Conservation (phyloP, 2,113 vertebrate genomes). For the Lethenteron camtschaticum region DNA sequence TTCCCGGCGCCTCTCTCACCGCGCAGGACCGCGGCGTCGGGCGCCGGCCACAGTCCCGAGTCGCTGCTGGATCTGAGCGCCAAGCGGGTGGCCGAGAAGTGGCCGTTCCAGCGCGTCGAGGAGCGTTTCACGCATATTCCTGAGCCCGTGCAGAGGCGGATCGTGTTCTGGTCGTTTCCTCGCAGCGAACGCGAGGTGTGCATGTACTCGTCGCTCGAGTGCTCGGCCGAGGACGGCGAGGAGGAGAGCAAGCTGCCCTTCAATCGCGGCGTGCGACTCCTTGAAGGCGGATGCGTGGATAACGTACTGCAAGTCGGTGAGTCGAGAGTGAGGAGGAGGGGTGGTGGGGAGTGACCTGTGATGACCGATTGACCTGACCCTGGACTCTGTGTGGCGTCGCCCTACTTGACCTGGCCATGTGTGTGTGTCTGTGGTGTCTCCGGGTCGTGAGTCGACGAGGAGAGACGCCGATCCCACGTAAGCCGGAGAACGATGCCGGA, state of each 20-base stretch:
- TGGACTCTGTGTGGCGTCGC: no score
- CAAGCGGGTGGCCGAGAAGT: constrained; percentile 4
- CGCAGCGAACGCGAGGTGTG: constrained; percentile 28
- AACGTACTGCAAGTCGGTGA: constrained; percentile 30
- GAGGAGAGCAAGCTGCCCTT: constrained; percentile 23
- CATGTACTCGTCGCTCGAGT: constrained; percentile 27
- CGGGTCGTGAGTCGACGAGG: no score
- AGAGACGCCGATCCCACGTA: no score
- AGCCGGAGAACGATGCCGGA: no score
- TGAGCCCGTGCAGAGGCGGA: constrained; percentile 26
- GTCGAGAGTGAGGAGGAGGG: neutral
- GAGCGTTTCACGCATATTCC: constrained; percentile 26
- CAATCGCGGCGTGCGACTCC: constrained; percentile 21
- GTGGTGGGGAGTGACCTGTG: neutral
- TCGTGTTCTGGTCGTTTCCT: constrained; percentile 31
- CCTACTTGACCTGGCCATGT: no score
- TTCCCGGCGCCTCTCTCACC: constrained; percentile 4
- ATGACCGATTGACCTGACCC: neutral
- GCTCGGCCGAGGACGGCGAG: constrained; percentile 22
- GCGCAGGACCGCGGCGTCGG: neutral
- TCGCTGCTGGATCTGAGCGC: constrained; percentile 3
- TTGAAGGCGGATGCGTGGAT: constrained; percentile 23
- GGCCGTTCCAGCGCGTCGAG: constrained; percentile 16
- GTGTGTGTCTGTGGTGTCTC: no score
- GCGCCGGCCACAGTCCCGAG: constrained; percentile 1